These are phyloP conservation scores for Pararge aegeria DNA, from an alignment of 1,140 invertebrate species.

Conservation along the genomic window DNA sequence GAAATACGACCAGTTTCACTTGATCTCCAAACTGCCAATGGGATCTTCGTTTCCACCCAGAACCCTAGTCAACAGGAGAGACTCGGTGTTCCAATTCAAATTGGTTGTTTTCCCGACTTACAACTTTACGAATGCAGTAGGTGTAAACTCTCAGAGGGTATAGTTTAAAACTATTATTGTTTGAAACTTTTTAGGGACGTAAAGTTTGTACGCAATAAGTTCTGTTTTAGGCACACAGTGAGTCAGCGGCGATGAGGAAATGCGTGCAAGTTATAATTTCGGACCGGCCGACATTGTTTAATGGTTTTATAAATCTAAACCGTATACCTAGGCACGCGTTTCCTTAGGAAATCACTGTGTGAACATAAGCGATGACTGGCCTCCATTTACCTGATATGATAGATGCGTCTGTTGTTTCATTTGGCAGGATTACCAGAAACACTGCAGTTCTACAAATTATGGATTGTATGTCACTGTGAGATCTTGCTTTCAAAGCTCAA, in stretches of 20 bases:
- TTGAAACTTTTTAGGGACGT: neutral
- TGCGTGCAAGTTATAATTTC: conserved; percentile 76
- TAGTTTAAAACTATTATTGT: conserved; percentile 32
- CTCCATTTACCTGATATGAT: conserved; percentile 6
- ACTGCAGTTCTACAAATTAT: conserved; percentile 1
- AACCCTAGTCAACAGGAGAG: conserved; percentile 30
- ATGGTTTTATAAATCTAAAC: conserved; percentile 66
- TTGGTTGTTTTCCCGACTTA: conserved; percentile 42
- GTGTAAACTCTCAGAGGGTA: conserved; percentile 20
- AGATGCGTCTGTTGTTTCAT: conserved; percentile 10
- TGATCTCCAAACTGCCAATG: conserved; percentile 39
- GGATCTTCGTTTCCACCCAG: conserved; percentile 25
- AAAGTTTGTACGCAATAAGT: conserved; percentile 68
- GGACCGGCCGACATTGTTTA: conserved; percentile 72
- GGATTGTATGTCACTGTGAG: conserved; percentile 4
- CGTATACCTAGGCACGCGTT: conserved; percentile 45
- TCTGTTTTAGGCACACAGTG: conserved; percentile 73
- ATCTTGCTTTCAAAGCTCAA: neutral
- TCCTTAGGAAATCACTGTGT: conserved; percentile 37
- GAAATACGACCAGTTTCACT: conserved; percentile 44
- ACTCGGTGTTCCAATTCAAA: conserved; percentile 40
- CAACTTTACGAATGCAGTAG: conserved; percentile 34
- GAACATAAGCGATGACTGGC: conserved; percentile 21
- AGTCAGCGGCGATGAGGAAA: conserved; percentile 75
- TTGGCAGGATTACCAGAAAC: conserved; percentile 17